Base-by-base conservation (phyloP, 2,797 vertebrate species). In the Urophycis tenuis region DNA sequence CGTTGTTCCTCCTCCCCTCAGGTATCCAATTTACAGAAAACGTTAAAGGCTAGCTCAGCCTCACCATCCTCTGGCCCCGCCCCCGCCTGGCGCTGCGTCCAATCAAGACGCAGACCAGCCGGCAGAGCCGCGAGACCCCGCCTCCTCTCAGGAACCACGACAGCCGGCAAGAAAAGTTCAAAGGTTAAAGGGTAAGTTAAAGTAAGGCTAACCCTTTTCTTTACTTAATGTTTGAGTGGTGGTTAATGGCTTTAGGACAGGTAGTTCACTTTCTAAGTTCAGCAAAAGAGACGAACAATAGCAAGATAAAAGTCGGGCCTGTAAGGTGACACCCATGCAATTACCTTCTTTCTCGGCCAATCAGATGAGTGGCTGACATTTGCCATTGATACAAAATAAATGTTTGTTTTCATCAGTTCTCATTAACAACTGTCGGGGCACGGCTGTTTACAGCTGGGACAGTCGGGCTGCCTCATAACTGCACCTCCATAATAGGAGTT, bases 11-110 rank as follows among this genome's bases (percentile, higher is more conserved):
- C 69, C 69, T 70, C 41, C 0, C 74, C 82, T 79, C 87, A 98
- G 97, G 97, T 98, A 32, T 96, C 96, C 85, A 98, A 98, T 89
- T 93, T 98, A 85, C 97, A 98, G 89, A 98, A 98, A 91, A 98
- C 97, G 3, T 94, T 99, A 88, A 99, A 99, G 90, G 96, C 97
- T 79, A 98, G 96, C 0, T 93, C 94, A 0, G 93, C 94, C 30
- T 94, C 93, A 30, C 93, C 94, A 0, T 94, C 94, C 0, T 94
- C 94, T 75, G 93, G 94, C 71, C 94, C 93, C 25, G 90, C 93
- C 86, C 95, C 96, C 0, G 96, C 95, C 95, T 0, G 96, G 96
- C 0, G 95, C 95, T 0, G 95, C 97, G 0, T 96, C 96, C 85
- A 95, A 94, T 91, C 93, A 94, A 85, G 93, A 94, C 1, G 93